Conservation (phyloP, 2,113 vertebrate genomes). For the Clarias magur region DNA sequence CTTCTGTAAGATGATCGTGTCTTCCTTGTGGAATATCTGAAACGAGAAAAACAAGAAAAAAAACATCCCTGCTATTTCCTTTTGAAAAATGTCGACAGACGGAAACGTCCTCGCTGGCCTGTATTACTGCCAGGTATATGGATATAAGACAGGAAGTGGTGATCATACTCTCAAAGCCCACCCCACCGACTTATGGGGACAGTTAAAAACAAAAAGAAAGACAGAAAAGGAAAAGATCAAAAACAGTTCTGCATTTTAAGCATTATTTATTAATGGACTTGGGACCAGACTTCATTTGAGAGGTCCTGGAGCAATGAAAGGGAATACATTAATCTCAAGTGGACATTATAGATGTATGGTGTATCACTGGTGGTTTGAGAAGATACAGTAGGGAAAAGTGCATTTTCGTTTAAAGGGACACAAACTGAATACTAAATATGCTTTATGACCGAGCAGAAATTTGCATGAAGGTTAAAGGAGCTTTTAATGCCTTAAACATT, state of each 20-base stretch:
- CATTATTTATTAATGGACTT: constrained; percentile 51
- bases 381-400: constrained; percentile 8
- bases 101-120: not conserved
- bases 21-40: not conserved
- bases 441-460: not conserved
- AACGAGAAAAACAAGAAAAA: not conserved
- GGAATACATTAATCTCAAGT: constrained; percentile 25
- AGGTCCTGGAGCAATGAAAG: constrained; percentile 43
- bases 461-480: not conserved
- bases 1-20: constrained; percentile 5
- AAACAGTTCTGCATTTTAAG: constrained; percentile 39
- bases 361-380: constrained; percentile 6
- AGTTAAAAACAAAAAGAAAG: too few species aligned
- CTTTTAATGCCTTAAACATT: too few species aligned
- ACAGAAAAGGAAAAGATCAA: constrained; percentile 53
- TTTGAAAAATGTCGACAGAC: not conserved
- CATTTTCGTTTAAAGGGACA: constrained; percentile 1
- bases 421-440: constrained; percentile 24
- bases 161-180: constrained; percentile 29
- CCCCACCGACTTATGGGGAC: not conserved
- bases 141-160: constrained; percentile 31
- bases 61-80: not conserved
- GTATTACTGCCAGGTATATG: not conserved
- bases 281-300: constrained; percentile 29
- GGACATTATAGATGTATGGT: constrained; percentile 20